Evolutionary conservation across 2,797 vertebrate species (phyloP), one percentile per base, ranked within the genome.

Genomic region (Notoglanidium macrostoma): DNA sequence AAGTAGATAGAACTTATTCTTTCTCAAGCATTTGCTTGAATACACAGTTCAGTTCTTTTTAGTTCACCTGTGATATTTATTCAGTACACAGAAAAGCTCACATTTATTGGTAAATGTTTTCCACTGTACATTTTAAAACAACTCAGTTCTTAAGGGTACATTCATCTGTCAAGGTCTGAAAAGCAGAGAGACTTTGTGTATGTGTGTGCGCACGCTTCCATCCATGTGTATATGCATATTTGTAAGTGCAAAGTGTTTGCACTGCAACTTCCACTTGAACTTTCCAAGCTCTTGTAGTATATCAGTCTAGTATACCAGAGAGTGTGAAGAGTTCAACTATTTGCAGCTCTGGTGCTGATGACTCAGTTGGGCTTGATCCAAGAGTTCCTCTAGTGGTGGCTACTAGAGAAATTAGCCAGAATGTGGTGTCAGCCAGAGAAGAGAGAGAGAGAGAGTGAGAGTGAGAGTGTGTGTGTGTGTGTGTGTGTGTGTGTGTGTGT

Each of bases 381-480:
- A 95, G 92, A 95, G 93, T 90, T 94, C 95, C 95, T 95, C 94
- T 95, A 95, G 94, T 94, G 93, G 91, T 93, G 95, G 89, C 94
- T 95, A 92, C 92, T 94, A 92, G 94, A 93, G 90, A 95, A 96
- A 96, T 96, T 97, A 96, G 94, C 93, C 94, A 86, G 89, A 87
- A 89, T 92, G 90, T 90, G 90, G 92, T 96, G 95, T 94, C 96
- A 96, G 95, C 93, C 92, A 90, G 83, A 51, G 70, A 86, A 74
- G 79, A 40, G 35, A 40, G 35, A 35, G 35, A 35, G 35, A 1
- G 35, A 35, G 35, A 35, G 35, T 2, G 35, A 40, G 35, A 81
- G 68, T 2, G 32, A 19, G 67, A 40, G 35, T n/a, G 32, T 35
- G 67, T 35, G 63, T 65, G 32, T 73, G 44, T n/a, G 72, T 49